Base-by-base conservation (phyloP, 2,797 vertebrate species). In the Odontamblyopus lacepedii region DNA sequence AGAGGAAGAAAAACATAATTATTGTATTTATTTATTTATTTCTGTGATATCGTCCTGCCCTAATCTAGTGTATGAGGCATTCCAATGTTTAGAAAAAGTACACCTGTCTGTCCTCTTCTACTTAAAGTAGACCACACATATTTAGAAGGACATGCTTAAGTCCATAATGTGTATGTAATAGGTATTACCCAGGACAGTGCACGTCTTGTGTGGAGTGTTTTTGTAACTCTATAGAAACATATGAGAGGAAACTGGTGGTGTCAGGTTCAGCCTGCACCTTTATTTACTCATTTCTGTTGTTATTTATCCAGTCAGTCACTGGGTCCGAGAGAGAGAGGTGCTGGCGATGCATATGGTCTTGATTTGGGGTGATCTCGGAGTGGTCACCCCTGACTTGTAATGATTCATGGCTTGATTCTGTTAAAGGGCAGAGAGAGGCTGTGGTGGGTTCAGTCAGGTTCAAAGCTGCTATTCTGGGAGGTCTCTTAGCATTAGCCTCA, bases 401-500 rank as follows among this genome's bases (percentile, higher is more conserved):
- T 90, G 90, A 91, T 88, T 89, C 90, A 89, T 89, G 79, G 76
- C 78, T 85, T 88, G 83, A 85, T 86, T 87, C 82, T 83, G 78
- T 79, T 83, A 74, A 84, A 81, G 86, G 85, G 82, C 80, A 79
- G 80, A 78, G 78, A 83, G 87, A 74, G 84, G 78, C 78, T 86
- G 78, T 68, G 77, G 76, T 84, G 79, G 79, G 88, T 92, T 92
- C 89, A 89, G 82, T 77, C 89, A 90, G 91, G 91, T 92, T 91
- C 87, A 91, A 79, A 75, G 73, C 78, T 77, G 73, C 67, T 79
- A 69, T 78, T 90, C 82, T 82, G 73, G 80, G 86, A 87, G 85
- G 80, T 88, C 82, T 48, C 18, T 69, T 78, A 71, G 70, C 74
- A 74, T 72, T 44, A 12, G 68, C 60, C 77, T 44, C n/a, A 72